Evolutionary conservation across 2,797 vertebrate genomes (phyloP).

Genomic region (Thamnophis elegans): DNA sequence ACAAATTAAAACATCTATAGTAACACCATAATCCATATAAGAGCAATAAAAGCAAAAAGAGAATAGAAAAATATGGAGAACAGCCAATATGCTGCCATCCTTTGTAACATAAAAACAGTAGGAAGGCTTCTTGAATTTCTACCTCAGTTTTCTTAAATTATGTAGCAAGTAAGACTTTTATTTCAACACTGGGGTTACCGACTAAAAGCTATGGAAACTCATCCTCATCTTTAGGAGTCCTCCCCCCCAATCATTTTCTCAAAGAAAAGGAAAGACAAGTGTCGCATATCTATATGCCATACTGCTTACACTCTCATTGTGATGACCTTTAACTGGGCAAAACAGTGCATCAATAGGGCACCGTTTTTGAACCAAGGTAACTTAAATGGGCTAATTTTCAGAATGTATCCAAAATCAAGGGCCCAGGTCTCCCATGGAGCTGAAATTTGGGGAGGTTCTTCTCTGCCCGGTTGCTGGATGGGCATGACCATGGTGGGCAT

Average conservation of each 20-base stretch:
- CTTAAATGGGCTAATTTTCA: background rate
- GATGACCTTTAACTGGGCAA: background rate
- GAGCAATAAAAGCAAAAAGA: background rate
- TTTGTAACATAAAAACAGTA: background rate
- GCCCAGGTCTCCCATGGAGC: background rate
- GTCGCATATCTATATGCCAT: background rate
- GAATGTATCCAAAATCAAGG: background rate
- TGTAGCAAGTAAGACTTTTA: background rate
- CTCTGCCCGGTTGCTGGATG: too few relatives aligned
- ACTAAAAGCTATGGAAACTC: background rate
- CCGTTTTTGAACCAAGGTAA: background rate
- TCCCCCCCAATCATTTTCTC: constrained; percentile 6
- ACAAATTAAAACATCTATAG: background rate
- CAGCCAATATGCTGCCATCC: background rate
- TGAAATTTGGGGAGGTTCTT: background rate
- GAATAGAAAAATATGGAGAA: background rate
- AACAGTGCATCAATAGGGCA: background rate
- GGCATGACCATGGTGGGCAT: too few relatives aligned
- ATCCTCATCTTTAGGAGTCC: background rate
- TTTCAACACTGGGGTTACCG: background rate
- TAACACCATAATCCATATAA: background rate
- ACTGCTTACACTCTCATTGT: background rate
- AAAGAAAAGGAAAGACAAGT: background rate
- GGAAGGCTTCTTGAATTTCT: background rate
- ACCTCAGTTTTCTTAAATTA: background rate